Evolutionary conservation across 1,140 invertebrate species (phyloP).

Genomic region (Nasonia giraulti): DNA sequence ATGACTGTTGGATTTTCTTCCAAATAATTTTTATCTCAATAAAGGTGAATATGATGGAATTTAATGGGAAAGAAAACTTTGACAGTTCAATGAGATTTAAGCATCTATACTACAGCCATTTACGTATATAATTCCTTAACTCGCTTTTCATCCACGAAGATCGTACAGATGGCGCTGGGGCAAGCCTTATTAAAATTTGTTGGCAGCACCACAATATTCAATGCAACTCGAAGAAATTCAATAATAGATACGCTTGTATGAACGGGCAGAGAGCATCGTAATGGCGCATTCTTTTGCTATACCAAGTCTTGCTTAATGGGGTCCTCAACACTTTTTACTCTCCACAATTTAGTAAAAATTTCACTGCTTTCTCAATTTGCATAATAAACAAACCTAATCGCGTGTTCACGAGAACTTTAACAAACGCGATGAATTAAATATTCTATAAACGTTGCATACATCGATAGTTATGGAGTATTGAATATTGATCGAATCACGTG

Average conservation of each 20-base stretch:
- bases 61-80: no score
- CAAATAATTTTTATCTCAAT: no score
- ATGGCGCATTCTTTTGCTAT: background rate
- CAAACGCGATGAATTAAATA: background rate
- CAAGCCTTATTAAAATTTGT: background rate
- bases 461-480: background rate
- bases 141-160: background rate
- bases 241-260: background rate
- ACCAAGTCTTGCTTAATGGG: background rate
- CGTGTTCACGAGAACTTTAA: background rate
- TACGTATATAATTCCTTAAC: background rate
- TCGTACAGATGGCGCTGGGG: background rate
- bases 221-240: constrained; percentile 9
- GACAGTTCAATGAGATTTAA: no score
- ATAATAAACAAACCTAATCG: background rate
- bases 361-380: background rate
- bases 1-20: no score
- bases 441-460: background rate
- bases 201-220: background rate
- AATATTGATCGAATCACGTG: no score
- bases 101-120: background rate
- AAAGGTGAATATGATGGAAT: no score
- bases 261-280: background rate
- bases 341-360: background rate
- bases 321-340: background rate